These are phyloP conservation scores for Seladonia tumulorum DNA, from an alignment of 2,888 invertebrate genomes.

Conservation along the genomic window DNA sequence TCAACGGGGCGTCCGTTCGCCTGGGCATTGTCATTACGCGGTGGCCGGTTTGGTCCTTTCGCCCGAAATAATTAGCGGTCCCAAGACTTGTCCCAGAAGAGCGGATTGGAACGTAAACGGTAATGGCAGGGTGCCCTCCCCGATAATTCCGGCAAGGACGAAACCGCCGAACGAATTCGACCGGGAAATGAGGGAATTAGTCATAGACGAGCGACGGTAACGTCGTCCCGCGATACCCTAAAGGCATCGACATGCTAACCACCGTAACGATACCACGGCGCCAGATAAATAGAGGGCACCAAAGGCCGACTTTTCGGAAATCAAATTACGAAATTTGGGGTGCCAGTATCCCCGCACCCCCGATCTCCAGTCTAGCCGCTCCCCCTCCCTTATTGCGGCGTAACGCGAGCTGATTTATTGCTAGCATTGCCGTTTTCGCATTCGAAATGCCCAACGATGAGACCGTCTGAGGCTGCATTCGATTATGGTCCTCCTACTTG, in stretches of 20 bases:
- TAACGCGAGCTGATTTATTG: slow-evolving; percentile 60
- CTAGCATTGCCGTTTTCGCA: slow-evolving; percentile 43
- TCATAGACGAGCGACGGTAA: slow-evolving; percentile 42
- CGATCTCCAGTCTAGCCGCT: neutral
- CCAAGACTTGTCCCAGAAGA: slow-evolving; percentile 64
- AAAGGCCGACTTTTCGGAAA: slow-evolving; percentile 71
- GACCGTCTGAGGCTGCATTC: slow-evolving; percentile 29
- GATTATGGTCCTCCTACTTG: slow-evolving; percentile 41
- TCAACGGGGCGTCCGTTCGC: slow-evolving; percentile 46
- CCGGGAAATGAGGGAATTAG: slow-evolving; percentile 60
- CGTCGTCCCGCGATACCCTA: slow-evolving; percentile 41
- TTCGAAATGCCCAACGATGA: slow-evolving; percentile 35
- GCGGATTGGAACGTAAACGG: slow-evolving; percentile 67
- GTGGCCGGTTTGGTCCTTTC: slow-evolving; percentile 72
- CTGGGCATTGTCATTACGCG: slow-evolving; percentile 77
- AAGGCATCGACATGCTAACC: slow-evolving; percentile 53
- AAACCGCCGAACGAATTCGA: slow-evolving; percentile 51
- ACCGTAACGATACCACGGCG: slow-evolving; percentile 75
- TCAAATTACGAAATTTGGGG: slow-evolving; percentile 69
- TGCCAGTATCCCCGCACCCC: slow-evolving; percentile 13
- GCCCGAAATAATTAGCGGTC: slow-evolving; percentile 76
- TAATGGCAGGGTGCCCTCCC: slow-evolving; percentile 74
- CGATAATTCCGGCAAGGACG: slow-evolving; percentile 70
- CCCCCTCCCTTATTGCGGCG: slow-evolving; percentile 31
- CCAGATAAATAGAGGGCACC: slow-evolving; percentile 78